Conservation (phyloP, 2,888 invertebrate genomes). For the Idaea biselata region DNA sequence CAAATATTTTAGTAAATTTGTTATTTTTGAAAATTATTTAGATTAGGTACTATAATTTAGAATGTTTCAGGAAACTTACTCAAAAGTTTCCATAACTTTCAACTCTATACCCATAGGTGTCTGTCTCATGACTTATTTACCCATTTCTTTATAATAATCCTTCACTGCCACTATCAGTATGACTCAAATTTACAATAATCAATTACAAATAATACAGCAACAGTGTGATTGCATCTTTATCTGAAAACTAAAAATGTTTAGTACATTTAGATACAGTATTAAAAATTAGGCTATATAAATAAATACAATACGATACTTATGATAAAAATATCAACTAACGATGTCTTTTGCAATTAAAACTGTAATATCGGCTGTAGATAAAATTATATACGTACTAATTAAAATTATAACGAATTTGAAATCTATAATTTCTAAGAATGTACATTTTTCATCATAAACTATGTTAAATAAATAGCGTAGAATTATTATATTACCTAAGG, state of each 20-base stretch:
- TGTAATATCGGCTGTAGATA: slow-evolving; percentile 33
- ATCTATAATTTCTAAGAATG: slow-evolving; percentile 50
- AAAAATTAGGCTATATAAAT: slow-evolving; percentile 9
- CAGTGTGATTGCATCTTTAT: not conserved
- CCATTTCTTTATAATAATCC: not conserved
- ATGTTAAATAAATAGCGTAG: slow-evolving; percentile 47
- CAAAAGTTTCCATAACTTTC: too few relatives aligned
- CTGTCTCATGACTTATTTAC: not conserved
- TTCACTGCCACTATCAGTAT: not conserved
- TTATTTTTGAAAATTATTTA: too few relatives aligned
- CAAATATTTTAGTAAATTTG: too few relatives aligned
- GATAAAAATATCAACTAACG: not conserved
- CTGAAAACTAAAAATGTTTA: not conserved
- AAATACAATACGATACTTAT: not conserved
- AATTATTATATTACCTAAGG: slow-evolving; percentile 42
- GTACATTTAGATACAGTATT: slow-evolving; percentile 9
- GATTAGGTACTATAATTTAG: too few relatives aligned
- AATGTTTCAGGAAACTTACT: too few relatives aligned
- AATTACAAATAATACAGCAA: not conserved
- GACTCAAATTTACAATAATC: not conserved
- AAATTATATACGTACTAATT: slow-evolving; percentile 40
- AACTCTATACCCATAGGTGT: too few relatives aligned
- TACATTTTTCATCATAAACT: slow-evolving; percentile 46
- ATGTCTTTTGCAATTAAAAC: not conserved
- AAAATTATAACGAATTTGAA: slow-evolving; percentile 51